These are phyloP conservation scores for Polypedilum vanderplanki DNA, from an alignment of 1,140 invertebrate species.

Conservation along the genomic window DNA sequence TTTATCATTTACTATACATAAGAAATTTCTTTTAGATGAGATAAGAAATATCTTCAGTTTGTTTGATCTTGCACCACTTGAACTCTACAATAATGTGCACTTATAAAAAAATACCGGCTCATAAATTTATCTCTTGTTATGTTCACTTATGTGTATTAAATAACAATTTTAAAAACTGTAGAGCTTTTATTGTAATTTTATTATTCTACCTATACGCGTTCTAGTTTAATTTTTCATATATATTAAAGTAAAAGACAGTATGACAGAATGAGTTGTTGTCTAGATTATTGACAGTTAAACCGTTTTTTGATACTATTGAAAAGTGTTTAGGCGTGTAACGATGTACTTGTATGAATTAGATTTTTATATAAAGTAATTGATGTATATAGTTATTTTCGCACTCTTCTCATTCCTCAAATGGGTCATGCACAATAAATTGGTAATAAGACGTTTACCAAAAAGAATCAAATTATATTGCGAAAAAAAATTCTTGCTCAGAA, in stretches of 20 bases:
- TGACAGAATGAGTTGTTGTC: conserved; percentile 4
- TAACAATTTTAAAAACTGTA: too few relatives aligned
- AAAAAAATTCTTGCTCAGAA: neutral
- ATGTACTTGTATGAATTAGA: neutral
- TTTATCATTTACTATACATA: too few relatives aligned
- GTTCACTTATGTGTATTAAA: too few relatives aligned
- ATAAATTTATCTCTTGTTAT: too few relatives aligned
- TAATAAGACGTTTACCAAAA: neutral
- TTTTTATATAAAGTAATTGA: neutral
- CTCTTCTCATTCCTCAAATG: neutral
- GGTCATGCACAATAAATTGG: neutral
- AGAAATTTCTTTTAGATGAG: too few relatives aligned
- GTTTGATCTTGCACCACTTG: too few relatives aligned
- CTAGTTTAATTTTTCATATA: neutral
- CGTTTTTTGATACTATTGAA: too few relatives aligned
- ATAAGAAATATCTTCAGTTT: too few relatives aligned
- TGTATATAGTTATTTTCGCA: neutral
- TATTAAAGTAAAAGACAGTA: neutral
- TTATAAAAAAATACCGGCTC: too few relatives aligned
- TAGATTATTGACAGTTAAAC: neutral
- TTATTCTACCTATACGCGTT: neutral
- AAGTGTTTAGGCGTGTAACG: neutral
- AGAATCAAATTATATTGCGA: neutral
- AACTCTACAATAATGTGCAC: too few relatives aligned
- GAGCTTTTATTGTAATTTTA: too few relatives aligned